Evolutionary conservation across 2,797 vertebrate species (phyloP).

Genomic region (Lemur catta): DNA sequence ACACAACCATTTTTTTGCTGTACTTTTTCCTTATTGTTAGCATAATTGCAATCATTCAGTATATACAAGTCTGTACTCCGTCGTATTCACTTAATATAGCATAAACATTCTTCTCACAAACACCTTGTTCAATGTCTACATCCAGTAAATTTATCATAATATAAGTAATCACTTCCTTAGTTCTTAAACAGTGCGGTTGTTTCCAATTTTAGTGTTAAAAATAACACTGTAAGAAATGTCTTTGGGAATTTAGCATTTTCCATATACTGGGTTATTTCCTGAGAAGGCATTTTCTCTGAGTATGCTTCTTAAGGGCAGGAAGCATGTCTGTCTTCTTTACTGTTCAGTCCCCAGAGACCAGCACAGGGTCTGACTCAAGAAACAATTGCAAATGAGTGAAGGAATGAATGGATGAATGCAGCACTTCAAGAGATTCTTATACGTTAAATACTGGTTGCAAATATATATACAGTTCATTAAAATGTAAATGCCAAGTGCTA

Average conservation of each 20-base stretch:
- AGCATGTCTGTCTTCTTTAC: not conserved
- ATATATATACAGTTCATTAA: not conserved
- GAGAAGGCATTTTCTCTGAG: not conserved
- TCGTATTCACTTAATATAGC: not conserved
- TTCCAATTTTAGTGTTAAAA: not conserved
- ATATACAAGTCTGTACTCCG: not conserved
- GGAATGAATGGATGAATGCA: not conserved
- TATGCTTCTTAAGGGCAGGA: not conserved
- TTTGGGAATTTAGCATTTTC: constrained; percentile 13
- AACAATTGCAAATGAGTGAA: not conserved
- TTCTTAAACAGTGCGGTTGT: constrained; percentile 5
- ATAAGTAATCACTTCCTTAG: not conserved
- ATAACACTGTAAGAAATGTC: not conserved
- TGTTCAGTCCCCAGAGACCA: not conserved
- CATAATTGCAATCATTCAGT: not conserved
- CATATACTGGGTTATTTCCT: not conserved
- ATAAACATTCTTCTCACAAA: constrained; percentile 25
- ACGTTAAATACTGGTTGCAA: not conserved
- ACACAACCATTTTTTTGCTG: not conserved
- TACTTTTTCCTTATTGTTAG: not conserved
- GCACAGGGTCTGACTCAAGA: not conserved
- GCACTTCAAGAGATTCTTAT: not conserved
- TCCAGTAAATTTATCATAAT: not conserved
- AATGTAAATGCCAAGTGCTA: not conserved
- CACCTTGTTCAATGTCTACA: not conserved